Conservation (phyloP, 2,888 invertebrate genomes). For the Yponomeuta evonymella region DNA sequence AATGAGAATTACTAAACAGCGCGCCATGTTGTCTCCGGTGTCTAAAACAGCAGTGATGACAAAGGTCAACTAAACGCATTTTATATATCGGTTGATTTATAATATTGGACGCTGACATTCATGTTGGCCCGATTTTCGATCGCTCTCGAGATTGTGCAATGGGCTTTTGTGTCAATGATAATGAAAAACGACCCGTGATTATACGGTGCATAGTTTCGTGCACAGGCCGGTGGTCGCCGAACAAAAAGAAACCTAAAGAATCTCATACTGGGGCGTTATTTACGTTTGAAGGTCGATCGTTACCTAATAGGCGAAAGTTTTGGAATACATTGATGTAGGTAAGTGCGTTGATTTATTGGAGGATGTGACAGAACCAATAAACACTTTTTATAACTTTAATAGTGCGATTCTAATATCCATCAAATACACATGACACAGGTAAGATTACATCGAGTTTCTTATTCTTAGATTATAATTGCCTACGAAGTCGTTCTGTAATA, state of each 20-base stretch:
- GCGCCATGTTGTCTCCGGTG: conserved; percentile 53
- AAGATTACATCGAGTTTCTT: too few relatives aligned
- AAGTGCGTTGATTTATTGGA: too few relatives aligned
- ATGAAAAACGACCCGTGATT: conserved; percentile 68
- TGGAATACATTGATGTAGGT: too few relatives aligned
- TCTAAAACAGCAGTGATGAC: conserved; percentile 52
- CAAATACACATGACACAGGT: too few relatives aligned
- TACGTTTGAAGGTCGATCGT: background rate
- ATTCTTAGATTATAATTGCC: too few relatives aligned
- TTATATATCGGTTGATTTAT: conserved; percentile 61
- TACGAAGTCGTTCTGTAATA: too few relatives aligned
- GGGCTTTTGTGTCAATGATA: conserved; percentile 73
- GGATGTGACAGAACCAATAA: too few relatives aligned
- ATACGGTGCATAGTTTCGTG: conserved; percentile 61
- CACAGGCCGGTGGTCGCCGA: conserved; percentile 27
- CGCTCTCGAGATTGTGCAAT: conserved; percentile 68
- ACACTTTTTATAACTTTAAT: too few relatives aligned
- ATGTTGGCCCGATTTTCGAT: conserved; percentile 57
- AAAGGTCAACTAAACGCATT: conserved; percentile 56
- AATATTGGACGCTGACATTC: conserved; percentile 62
- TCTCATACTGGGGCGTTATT: background rate
- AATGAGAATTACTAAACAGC: conserved; percentile 37
- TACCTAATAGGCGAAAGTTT: background rate
- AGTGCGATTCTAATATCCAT: too few relatives aligned
- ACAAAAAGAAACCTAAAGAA: conserved; percentile 9